A percentile compares a stretch with the other conserved stretches of the same genome.
phyloP scores from a whole-genome alignment of 2,797 vertebrate genomes.

The Poeciliopsis gracilis region DNA sequence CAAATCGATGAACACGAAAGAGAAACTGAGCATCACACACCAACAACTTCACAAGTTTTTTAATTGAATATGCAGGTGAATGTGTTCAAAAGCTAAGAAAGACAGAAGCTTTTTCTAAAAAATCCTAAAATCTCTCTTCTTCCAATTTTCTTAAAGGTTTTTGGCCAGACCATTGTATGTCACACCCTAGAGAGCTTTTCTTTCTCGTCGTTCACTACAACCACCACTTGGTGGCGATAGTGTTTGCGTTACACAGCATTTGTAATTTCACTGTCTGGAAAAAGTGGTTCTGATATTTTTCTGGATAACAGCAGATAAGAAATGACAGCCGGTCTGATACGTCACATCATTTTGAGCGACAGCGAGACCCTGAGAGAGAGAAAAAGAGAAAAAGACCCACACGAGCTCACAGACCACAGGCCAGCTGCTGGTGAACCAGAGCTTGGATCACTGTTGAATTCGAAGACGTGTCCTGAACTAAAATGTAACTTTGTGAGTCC shows the following conservation, averaged over 20 bases:
- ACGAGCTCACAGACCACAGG: neutral
- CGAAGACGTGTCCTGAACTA: neutral
- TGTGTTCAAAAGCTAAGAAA: neutral
- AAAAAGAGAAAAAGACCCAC: neutral
- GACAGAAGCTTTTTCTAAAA: neutral
- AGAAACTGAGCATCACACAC: neutral
- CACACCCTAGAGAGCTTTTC: neutral
- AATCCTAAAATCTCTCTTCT: neutral
- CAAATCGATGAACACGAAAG: neutral
- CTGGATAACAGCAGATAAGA: neutral
- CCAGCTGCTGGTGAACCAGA: neutral
- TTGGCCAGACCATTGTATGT: neutral
- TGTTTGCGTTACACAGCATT: slow-evolving; percentile 10
- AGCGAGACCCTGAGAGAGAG: neutral
- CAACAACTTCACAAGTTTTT: neutral
- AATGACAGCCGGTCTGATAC: neutral
- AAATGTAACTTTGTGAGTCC: neutral
- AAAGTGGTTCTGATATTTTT: neutral
- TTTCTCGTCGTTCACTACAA: neutral
- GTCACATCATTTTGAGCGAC: neutral
- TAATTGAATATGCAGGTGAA: neutral
- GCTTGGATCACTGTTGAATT: neutral
- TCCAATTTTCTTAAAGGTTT: neutral
- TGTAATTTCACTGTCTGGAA: neutral
- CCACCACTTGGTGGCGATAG: slow-evolving; percentile 50